Evolutionary conservation across 92 coral and sea anemone species (phyloP), one percentile per base, ranked within the genome.

Genomic region (Chrysogorgia sp.): DNA sequence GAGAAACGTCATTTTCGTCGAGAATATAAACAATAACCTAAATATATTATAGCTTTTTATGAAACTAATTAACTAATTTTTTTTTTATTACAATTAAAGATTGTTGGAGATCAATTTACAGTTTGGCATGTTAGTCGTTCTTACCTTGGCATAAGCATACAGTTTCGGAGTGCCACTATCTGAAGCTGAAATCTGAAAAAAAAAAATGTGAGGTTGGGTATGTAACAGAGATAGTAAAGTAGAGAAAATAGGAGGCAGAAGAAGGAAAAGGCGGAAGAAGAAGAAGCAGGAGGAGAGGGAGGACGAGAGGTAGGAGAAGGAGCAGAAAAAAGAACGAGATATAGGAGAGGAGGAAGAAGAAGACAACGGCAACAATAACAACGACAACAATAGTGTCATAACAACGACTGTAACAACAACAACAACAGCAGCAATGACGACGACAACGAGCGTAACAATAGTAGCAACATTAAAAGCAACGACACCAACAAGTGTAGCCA

Each of bases 151-250:
- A 34, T 50, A 71, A 50, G 62, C 78, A 49, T 19, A 30, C 47
- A 20, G 50, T 58, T 53, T 71, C 22, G 78, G 78, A 33, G 25
- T 30, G 21, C 78, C 78, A 52, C 62, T 34, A 58, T 71, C 78
- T 30, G 63, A 71, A 0, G 25, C 78, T 26, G 78, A 71, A 22
- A 71, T 40, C 78, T 52, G 32, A 57, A 23, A 23, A 13, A 57
- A 57, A 57, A 7, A 15, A 47, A 12, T 37, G 53, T 47, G n/a
- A n/a, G n/a, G n/a, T n/a, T n/a, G n/a, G n/a, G n/a, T n/a, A n/a
- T n/a, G n/a, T n/a, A n/a, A n/a, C n/a, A n/a, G n/a, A n/a, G n/a
- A n/a, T n/a, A n/a, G n/a, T n/a, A n/a, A n/a, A n/a, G n/a, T n/a
- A n/a, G n/a, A n/a, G n/a, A n/a, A n/a, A n/a, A n/a, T n/a, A n/a